phyloP scores from a whole-genome alignment of 1,140 invertebrate species.

The Helicoverpa zea region DNA sequence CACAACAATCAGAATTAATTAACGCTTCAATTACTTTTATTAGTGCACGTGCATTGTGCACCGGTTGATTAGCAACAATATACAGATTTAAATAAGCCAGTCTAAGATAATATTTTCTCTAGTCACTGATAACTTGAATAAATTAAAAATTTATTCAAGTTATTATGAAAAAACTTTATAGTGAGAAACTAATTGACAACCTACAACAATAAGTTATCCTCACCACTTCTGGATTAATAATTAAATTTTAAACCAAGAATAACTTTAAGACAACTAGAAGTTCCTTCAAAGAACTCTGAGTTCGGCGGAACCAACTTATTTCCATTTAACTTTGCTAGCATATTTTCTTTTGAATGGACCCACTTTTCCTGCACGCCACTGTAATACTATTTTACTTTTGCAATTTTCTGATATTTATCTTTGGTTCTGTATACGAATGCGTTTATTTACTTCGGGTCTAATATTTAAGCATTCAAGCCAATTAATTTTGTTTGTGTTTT shows the following conservation, averaged over 20 bases:
- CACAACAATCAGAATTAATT: neutral
- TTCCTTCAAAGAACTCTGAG: conserved; percentile 6
- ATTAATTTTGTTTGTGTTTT: conserved; percentile 1
- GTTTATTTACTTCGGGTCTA: neutral
- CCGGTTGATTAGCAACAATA: neutral
- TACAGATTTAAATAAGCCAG: neutral
- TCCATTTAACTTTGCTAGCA: conserved; percentile 18
- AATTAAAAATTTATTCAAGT: too few relatives aligned
- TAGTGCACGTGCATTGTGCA: neutral
- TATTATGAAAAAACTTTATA: too few relatives aligned
- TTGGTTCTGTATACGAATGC: neutral
- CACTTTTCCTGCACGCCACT: neutral
- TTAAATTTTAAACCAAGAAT: conserved; percentile 2
- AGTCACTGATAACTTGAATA: too few relatives aligned
- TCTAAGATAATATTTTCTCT: neutral
- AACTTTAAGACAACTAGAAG: conserved; percentile 6
- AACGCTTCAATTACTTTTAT: neutral
- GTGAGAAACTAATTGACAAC: neutral
- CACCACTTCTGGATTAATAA: conserved; percentile 4
- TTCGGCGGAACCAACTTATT: neutral
- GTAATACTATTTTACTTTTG: conserved; percentile 14
- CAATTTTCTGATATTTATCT: conserved; percentile 23
- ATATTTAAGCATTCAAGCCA: neutral
- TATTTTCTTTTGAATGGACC: conserved; percentile 6
- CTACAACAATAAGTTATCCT: neutral